phyloP scores from a whole-genome alignment of 2,888 invertebrate species.

The Aspidiotus destructor region DNA sequence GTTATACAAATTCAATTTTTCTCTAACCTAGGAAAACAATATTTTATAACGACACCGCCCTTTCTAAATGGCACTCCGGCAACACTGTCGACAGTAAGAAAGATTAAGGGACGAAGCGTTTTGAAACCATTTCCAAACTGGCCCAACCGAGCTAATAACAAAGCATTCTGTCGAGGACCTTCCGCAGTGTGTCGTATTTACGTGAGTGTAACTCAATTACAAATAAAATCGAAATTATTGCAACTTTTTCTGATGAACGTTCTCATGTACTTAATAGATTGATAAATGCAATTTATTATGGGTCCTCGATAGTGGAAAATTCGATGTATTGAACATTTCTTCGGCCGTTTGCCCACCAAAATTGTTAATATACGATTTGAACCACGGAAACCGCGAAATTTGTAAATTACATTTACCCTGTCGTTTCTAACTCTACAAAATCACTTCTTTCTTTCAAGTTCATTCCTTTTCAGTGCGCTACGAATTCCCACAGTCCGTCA shows the following conservation, averaged over 20 bases:
- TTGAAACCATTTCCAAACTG: conserved; percentile 24
- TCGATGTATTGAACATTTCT: conserved; percentile 49
- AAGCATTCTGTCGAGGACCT: conserved; percentile 6
- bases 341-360: conserved; percentile 51
- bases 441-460: no score
- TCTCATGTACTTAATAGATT: conserved; percentile 38
- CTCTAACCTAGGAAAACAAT: neutral
- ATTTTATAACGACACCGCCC: conserved; percentile 12
- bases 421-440: no score
- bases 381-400: conserved; percentile 36
- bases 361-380: conserved; percentile 61
- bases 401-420: no score
- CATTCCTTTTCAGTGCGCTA: conserved; percentile 35
- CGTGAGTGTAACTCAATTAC: neutral
- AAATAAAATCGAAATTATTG: neutral
- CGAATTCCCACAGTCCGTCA: conserved; percentile 35
- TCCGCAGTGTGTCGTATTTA: conserved; percentile 16
- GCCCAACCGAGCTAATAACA: neutral
- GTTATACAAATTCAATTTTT: no score
- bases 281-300: conserved; percentile 68
- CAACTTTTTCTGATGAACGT: neutral
- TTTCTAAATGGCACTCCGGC: conserved; percentile 9
- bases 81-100: conserved; percentile 3
- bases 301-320: conserved; percentile 65
- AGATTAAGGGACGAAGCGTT: neutral